phyloP scores from a whole-genome alignment of 1,140 invertebrate species.

The Frieseomelitta varia region DNA sequence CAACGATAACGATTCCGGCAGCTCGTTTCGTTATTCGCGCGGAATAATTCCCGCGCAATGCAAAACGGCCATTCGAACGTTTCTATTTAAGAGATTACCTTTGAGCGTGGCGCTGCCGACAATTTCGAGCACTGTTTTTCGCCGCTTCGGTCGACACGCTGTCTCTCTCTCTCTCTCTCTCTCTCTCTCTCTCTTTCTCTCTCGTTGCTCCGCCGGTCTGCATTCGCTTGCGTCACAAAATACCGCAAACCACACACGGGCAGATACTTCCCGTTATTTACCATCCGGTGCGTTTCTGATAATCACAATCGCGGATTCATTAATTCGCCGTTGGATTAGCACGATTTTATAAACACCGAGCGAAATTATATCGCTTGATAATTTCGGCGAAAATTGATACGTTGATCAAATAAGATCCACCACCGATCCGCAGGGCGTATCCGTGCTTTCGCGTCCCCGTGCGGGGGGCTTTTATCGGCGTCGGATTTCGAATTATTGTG shows the following conservation, averaged over 20 bases:
- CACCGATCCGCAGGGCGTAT: no score
- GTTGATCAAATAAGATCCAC: no score
- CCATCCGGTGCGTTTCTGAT: not conserved
- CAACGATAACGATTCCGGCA: constrained; percentile 67
- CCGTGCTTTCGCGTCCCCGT: no score
- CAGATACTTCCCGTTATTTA: constrained; percentile 5
- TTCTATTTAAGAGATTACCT: constrained; percentile 55
- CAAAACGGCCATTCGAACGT: constrained; percentile 51
- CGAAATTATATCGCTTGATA: not conserved
- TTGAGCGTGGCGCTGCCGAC: not conserved
- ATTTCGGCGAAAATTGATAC: constrained; percentile 1
- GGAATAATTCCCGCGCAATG: constrained; percentile 60
- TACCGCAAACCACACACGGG: not conserved
- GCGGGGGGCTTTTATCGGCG: no score
- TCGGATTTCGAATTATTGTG: no score
- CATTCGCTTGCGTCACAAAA: not conserved
- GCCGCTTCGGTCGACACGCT: no score
- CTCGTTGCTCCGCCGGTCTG: no score
- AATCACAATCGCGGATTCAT: constrained; percentile 15
- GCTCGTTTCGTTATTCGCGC: constrained; percentile 59
- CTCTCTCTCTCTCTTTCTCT: no score
- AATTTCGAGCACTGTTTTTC: constrained; percentile 25
- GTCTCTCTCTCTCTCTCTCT: no score
- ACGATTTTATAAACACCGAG: not conserved
- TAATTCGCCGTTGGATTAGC: not conserved